Evolutionary conservation across 2,797 vertebrate genomes (phyloP).

Genomic region (Gouania willdenowi): DNA sequence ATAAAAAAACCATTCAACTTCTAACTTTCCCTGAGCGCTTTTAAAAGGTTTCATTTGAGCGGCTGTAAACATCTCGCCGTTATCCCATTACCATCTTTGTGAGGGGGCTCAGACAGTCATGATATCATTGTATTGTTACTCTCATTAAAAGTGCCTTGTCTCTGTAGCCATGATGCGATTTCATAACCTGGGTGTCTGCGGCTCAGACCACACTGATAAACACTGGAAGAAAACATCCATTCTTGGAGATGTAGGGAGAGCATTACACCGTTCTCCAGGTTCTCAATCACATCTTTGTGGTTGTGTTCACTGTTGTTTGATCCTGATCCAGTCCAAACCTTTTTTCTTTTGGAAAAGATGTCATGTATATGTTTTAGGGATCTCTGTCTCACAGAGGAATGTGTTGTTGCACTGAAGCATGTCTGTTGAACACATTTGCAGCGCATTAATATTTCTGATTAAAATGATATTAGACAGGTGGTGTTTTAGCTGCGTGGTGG

Average conservation of each 20-base stretch:
- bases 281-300: not conserved
- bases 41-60: constrained; percentile 34
- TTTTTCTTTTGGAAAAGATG: constrained; percentile 37
- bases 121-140: constrained; percentile 57
- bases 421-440: constrained; percentile 58
- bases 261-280: no score
- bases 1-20: constrained; percentile 1
- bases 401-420: constrained; percentile 44
- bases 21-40: constrained; percentile 13
- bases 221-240: constrained; percentile 6
- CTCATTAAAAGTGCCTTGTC: constrained; percentile 53
- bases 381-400: constrained; percentile 38
- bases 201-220: constrained; percentile 18
- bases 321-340: constrained; percentile 6
- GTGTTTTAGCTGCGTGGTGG: constrained; percentile 35
- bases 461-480: constrained; percentile 49
- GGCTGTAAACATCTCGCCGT: constrained; percentile 48
- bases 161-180: constrained; percentile 30
- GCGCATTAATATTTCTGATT: constrained; percentile 38
- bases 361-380: constrained; percentile 31
- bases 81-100: constrained; percentile 52
- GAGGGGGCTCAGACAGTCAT: constrained; percentile 51
- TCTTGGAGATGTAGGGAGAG: no score
- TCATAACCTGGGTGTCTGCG: constrained; percentile 37
- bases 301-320: not conserved